Evolutionary conservation across 1,140 invertebrate genomes (phyloP).

Genomic region (Heliothis virescens): DNA sequence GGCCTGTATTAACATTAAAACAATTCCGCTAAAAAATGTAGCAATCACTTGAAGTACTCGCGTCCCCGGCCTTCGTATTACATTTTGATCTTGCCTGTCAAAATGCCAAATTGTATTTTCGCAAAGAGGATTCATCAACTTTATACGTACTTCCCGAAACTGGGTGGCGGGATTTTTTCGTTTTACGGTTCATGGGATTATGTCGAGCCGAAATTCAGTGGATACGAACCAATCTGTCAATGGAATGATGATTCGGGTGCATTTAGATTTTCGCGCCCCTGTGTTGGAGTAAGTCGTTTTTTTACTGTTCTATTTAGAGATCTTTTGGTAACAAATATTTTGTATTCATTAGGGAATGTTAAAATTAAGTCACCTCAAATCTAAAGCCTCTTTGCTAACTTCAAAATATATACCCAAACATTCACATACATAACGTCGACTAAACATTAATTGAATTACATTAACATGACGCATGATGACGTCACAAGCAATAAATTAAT

Average conservation of each 20-base stretch:
- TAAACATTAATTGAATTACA: no score
- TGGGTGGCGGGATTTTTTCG: background rate
- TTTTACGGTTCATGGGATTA: constrained; percentile 2
- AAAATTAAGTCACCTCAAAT: no score
- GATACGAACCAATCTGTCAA: constrained; percentile 21
- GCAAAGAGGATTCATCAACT: constrained; percentile 20
- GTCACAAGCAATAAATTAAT: no score
- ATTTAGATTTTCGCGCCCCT: constrained; percentile 4
- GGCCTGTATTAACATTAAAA: background rate
- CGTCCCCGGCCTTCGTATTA: background rate
- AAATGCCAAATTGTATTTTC: constrained; percentile 26
- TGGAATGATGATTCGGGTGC: constrained; percentile 5
- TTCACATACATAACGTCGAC: no score
- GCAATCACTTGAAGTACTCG: constrained; percentile 16
- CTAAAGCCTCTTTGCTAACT: no score
- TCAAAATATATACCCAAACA: no score
- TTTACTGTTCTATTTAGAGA: background rate
- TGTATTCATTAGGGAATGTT: no score
- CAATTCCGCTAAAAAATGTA: constrained; percentile 11
- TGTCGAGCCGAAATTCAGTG: background rate
- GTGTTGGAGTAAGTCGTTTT: background rate
- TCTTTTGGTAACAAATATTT: no score
- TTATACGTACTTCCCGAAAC: background rate
- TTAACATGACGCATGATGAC: no score
- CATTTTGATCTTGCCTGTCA: constrained; percentile 6